Evolutionary conservation across 1,140 invertebrate genomes (phyloP), one percentile per base, ranked within the genome.

Genomic region (Armadillidium nasatum): DNA sequence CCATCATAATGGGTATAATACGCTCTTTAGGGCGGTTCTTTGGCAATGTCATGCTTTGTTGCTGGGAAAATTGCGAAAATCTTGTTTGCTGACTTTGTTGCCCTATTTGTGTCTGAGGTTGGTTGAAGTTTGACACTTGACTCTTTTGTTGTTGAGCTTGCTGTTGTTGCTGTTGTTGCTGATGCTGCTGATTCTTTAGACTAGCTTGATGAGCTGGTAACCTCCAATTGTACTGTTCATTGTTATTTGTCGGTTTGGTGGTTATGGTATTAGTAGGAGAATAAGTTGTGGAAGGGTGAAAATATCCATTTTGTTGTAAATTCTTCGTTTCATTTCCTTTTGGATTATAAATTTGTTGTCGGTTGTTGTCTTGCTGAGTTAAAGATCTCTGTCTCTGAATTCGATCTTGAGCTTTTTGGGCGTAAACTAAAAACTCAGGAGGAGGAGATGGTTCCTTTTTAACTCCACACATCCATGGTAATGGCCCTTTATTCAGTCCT

Each of bases 401-500:
- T 44, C 74, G 69, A 10, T 50, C n/a, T 45, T 76, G 74, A 21
- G 84, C 71, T 87, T 87, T 23, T 82, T 80, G 43, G 81, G 73
- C 73, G 21, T 75, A 83, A 69, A 86, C 86, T 7, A 76, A 33
- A 71, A 76, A 76, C 44, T 76, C 74, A 15, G 74, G 67, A 45
- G 74, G 74, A 50, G 74, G 67, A 9, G 74, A 71, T 10, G 74
- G 33, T 50, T 70, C 67, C 21, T 71, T 68, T 60, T 46, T 71
- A 9, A 74, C 72, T 22, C 72, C 66, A 44, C 77, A 81, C 81
- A 89, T 84, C 88, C 88, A 89, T 4, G 88, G 88, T 7, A 88
- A 87, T 0, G 88, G 88, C 0, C 88, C 86, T 81, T 88, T 88
- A 10, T 86, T 83, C 19, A 88, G 83, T 44, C 77, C 75, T 13